Evolutionary conservation across 2,888 invertebrate genomes (phyloP), one percentile per base, ranked within the genome.

Genomic region (Lithophane semibrunnea): DNA sequence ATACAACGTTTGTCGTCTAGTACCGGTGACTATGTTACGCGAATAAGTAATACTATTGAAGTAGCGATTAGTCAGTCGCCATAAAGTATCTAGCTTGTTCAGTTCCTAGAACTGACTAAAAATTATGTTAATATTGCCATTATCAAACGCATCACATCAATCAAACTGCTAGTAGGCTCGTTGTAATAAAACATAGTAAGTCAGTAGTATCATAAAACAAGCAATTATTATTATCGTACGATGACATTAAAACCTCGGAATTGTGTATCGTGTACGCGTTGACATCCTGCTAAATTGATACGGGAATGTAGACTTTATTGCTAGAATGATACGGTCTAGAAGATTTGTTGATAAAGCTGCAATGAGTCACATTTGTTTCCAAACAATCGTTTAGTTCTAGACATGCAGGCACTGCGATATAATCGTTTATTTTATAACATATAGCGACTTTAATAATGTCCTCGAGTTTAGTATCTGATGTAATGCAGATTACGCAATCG

Each of bases 211-310:
- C 83, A 82, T 83, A 85, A 82, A 88, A 83, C 75, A 56, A 79
- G 73, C 81, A 82, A 84, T 88, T 79, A 89, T 84, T 89, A 75
- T 65, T 88, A 91, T 91, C 91, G 90, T 88, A 75, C 90, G 85
- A 88, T 91, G 91, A 91, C 90, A 90, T 89, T 88, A 85, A 81
- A 83, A 86, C 71, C 78, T 83, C 85, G 85, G 81, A 83, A 86
- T 76, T 73, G 72, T 77, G 70, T 83, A 84, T 85, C 75, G 67
- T 73, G 75, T 72, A 63, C 65, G 63, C 29, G 37, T 58, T 56
- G 81, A 82, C 88, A 88, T 88, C 88, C 88, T 88, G 89, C 77
- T 68, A 47, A 65, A 80, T 47, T 73, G 68, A 74, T 76, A 77
- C 13, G 21, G 58, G 21, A 84, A 72, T 73, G 42, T 73, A 68